phyloP scores from a whole-genome alignment of 2,113 vertebrate genomes.

The Ranitomeya variabilis region DNA sequence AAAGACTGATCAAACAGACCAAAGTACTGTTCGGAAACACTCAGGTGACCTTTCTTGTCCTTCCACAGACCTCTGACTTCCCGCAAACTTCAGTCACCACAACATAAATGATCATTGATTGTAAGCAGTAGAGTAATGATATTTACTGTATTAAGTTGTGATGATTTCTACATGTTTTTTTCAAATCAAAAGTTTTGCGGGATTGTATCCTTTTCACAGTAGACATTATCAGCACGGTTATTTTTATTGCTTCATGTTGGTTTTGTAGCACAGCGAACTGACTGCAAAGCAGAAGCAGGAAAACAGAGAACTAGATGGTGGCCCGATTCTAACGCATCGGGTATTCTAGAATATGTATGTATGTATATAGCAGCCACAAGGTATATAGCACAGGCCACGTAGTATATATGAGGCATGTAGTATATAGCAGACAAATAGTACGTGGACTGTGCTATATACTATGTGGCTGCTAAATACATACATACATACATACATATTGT shows the following conservation, averaged over 20 bases:
- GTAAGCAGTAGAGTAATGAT: background rate
- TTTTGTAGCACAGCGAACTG: background rate
- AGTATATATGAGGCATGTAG: too few relatives aligned
- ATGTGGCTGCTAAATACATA: too few relatives aligned
- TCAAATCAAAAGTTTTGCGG: background rate
- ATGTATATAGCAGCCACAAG: too few relatives aligned
- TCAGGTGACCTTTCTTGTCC: slow-evolving; percentile 57
- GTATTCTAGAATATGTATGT: too few relatives aligned
- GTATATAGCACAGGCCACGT: too few relatives aligned
- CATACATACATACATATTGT: too few relatives aligned
- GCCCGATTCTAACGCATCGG: too few relatives aligned
- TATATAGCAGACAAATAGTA: too few relatives aligned
- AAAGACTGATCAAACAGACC: slow-evolving; percentile 57
- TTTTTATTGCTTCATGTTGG: background rate
- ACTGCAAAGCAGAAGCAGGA: background rate
- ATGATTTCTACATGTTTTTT: background rate
- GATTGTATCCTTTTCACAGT: background rate
- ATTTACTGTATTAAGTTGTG: background rate
- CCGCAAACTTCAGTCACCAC: slow-evolving; percentile 57
- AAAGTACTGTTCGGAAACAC: slow-evolving; percentile 57
- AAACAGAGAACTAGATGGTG: background rate
- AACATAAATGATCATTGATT: background rate
- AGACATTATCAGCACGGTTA: background rate
- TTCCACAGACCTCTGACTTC: slow-evolving; percentile 49
- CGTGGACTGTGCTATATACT: too few relatives aligned